Conservation (phyloP, 2,888 invertebrate genomes). For the Eilema griseolum region DNA sequence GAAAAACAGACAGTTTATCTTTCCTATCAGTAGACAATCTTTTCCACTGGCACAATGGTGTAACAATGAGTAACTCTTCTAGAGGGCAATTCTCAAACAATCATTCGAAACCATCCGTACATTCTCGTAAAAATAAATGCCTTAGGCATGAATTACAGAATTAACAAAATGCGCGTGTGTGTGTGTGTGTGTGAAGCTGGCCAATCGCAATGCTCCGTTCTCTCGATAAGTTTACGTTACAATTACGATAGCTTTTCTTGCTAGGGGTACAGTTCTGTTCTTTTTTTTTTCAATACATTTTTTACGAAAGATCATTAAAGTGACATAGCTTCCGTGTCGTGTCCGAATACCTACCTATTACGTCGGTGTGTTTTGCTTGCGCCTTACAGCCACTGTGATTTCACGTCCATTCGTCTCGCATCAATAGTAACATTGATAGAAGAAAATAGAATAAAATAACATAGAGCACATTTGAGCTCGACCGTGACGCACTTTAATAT, state of each 20-base stretch:
- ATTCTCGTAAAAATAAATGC: too few relatives aligned
- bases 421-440: not conserved
- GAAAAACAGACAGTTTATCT: not conserved
- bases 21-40: not conserved
- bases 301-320: not conserved
- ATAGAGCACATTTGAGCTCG: too few relatives aligned
- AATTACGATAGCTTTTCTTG: too few relatives aligned
- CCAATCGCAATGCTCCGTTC: too few relatives aligned
- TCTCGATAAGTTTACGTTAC: too few relatives aligned
- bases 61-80: not conserved
- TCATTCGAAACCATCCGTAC: too few relatives aligned
- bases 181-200: too few relatives aligned
- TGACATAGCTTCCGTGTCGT: too few relatives aligned
- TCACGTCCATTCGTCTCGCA: not conserved
- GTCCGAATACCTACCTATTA: not conserved
- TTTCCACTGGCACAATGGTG: not conserved
- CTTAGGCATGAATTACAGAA: too few relatives aligned
- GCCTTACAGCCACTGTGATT: not conserved
- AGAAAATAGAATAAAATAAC: not conserved
- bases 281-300: not conserved
- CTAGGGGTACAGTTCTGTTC: too few relatives aligned
- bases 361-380: not conserved
- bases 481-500: not conserved
- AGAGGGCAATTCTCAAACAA: not conserved
- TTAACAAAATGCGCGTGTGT: too few relatives aligned